Conservation (phyloP, 2,113 vertebrate genomes). For the Dromaius novaehollandiae region DNA sequence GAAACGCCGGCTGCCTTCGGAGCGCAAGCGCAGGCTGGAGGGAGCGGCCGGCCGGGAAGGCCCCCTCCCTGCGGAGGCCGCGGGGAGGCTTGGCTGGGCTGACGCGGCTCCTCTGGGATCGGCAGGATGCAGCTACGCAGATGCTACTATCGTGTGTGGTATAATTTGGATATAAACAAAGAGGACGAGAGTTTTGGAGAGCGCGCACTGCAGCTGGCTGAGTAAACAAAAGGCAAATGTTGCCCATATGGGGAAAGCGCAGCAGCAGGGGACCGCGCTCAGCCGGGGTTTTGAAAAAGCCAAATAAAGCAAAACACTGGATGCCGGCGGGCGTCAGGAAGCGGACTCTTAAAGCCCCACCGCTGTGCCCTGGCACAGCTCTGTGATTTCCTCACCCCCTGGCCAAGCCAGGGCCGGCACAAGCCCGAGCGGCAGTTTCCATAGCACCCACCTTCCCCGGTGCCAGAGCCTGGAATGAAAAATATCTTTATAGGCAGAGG, state of each 20-base stretch:
- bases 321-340: background rate
- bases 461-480: background rate
- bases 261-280: background rate
- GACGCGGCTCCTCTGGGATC: background rate
- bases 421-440: background rate
- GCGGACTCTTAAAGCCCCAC: background rate
- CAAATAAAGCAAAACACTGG: constrained; percentile 43
- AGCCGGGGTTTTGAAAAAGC: background rate
- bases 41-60: background rate
- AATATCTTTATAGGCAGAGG: background rate
- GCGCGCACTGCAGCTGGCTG: background rate
- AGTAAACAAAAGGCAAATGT: background rate
- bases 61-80: background rate
- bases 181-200: background rate
- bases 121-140: background rate
- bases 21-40: background rate
- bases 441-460: background rate
- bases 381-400: background rate
- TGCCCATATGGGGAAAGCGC: constrained; percentile 45
- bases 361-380: background rate
- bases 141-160: background rate
- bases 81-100: background rate
- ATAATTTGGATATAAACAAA: background rate
- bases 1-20: rapidly evolving
- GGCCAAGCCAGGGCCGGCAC: background rate